Conservation (phyloP, 2,113 vertebrate species). For the Corynorhinus townsendii region DNA sequence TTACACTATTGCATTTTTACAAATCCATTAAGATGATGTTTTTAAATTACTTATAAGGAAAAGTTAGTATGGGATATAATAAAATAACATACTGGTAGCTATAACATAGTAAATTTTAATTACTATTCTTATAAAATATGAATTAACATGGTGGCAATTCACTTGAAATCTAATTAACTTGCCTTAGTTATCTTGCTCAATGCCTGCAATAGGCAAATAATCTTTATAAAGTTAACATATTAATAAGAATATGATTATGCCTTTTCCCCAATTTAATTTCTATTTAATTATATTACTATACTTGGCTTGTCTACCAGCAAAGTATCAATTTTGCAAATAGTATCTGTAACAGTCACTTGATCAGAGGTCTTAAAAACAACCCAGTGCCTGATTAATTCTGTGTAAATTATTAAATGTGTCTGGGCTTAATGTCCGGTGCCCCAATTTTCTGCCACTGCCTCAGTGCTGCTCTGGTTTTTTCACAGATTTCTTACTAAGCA, state of each 20-base stretch:
- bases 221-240: constrained; percentile 78
- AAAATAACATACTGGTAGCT: constrained; percentile 65
- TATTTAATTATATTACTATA: constrained; percentile 76
- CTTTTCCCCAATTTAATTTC: constrained; percentile 67
- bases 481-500: neutral
- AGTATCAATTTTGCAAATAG: constrained; percentile 61
- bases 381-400: constrained; percentile 57
- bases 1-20: constrained; percentile 58
- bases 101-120: constrained; percentile 78
- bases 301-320: constrained; percentile 70
- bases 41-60: constrained; percentile 76
- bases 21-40: constrained; percentile 69
- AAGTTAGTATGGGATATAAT: constrained; percentile 69
- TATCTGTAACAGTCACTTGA: constrained; percentile 59
- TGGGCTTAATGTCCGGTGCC: constrained; percentile 10
- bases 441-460: neutral
- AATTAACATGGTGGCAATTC: constrained; percentile 78
- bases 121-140: constrained; percentile 82
- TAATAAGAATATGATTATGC: constrained; percentile 76
- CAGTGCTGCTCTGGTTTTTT: neutral
- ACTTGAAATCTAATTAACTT: constrained; percentile 82
- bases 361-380: constrained; percentile 45
- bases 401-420: constrained; percentile 50
- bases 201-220: constrained; percentile 70
- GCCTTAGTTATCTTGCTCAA: constrained; percentile 71